Conservation (phyloP, 2,113 vertebrate species). For the Coptodon bakossiorum region DNA sequence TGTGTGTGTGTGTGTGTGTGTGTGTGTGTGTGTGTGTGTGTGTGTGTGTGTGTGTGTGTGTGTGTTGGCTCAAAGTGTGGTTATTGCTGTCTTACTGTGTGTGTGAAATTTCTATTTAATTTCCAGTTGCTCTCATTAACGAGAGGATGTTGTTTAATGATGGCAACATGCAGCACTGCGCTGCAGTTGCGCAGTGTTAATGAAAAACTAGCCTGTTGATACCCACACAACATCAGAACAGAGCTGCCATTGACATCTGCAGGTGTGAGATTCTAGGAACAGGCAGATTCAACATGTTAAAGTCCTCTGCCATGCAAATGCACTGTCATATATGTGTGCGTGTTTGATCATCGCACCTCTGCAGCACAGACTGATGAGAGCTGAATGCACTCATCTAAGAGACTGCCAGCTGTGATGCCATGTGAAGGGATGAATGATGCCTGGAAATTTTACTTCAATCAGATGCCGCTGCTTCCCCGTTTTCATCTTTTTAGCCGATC, state of each 20-base stretch:
- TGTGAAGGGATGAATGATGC: background rate
- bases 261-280: background rate
- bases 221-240: background rate
- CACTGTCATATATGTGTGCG: background rate
- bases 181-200: background rate
- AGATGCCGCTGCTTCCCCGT: background rate
- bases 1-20: no score
- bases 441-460: constrained; percentile 12
- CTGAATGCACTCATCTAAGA: background rate
- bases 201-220: background rate
- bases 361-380: background rate
- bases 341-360: background rate
- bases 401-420: background rate
- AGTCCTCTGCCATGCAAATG: background rate
- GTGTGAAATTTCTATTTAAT: background rate
- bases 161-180: background rate
- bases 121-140: background rate
- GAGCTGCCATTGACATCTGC: background rate
- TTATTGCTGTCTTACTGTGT: background rate
- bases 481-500: constrained; percentile 28
- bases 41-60: background rate
- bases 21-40: background rate
- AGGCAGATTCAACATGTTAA: background rate
- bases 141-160: background rate
- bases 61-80: background rate